phyloP scores from a whole-genome alignment of 2,797 vertebrate species.

The Nyctalus aviator region DNA sequence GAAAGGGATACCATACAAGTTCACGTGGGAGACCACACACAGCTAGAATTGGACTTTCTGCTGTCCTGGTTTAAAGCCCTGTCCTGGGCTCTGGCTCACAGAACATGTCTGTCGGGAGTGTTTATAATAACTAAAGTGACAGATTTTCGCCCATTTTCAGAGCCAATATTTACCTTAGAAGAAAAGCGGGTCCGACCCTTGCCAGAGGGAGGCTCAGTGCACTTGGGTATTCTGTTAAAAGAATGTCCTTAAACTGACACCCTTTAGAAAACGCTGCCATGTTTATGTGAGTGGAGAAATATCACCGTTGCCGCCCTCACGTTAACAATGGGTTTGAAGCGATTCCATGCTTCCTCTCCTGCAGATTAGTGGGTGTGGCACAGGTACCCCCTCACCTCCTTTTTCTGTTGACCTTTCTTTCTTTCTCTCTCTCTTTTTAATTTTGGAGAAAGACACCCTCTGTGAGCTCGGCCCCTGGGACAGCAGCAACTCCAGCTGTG shows the following conservation, averaged over 20 bases:
- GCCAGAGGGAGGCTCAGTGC: not conserved
- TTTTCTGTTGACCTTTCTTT: not conserved
- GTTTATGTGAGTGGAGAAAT: not conserved
- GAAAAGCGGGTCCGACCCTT: not conserved
- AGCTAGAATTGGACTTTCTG: fast-evolving
- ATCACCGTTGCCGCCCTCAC: fast-evolving
- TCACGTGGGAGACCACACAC: fast-evolving
- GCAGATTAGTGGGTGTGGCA: fast-evolving
- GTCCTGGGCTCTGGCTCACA: fast-evolving
- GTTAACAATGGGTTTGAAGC: fast-evolving
- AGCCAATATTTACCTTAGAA: not conserved
- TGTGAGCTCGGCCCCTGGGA: not conserved
- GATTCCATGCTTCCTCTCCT: fast-evolving
- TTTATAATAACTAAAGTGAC: not conserved
- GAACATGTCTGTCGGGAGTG: too few species aligned
- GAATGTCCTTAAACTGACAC: not conserved
- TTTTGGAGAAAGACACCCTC: not conserved
- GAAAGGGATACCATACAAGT: fast-evolving
- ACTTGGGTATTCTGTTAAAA: not conserved
- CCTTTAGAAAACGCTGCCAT: not conserved
- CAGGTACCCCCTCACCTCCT: fast-evolving
- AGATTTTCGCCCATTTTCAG: not conserved
- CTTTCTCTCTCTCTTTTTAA: not conserved
- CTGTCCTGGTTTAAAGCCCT: not conserved
- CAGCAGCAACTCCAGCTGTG: conserved; percentile 71